Conservation (phyloP, 1,140 invertebrate species). For the Hestina assimilis region DNA sequence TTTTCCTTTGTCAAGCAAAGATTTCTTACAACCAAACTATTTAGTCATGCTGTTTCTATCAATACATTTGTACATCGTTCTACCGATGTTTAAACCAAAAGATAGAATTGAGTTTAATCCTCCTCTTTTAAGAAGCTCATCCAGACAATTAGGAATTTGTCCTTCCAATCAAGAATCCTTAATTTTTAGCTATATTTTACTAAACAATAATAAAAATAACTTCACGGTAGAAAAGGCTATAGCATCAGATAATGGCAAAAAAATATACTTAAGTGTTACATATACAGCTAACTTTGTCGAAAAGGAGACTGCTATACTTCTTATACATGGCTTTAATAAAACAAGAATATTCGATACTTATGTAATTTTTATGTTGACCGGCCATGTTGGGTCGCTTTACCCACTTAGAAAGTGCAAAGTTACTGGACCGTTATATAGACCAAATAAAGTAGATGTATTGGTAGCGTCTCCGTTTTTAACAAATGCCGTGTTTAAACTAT, state of each 20-base stretch:
- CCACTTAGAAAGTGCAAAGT: conserved; percentile 61
- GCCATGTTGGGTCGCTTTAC: conserved; percentile 41
- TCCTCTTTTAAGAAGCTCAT: conserved; percentile 58
- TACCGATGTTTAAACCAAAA: conserved; percentile 65
- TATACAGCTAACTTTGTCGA: conserved; percentile 59
- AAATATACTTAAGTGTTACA: conserved; percentile 56
- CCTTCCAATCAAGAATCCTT: conserved; percentile 58
- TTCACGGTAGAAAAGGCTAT: conserved; percentile 58
- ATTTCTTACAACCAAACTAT: conserved; percentile 62
- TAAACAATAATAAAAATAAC: conserved; percentile 53
- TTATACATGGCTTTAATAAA: conserved; percentile 67
- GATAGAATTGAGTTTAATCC: conserved; percentile 60
- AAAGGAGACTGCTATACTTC: conserved; percentile 52
- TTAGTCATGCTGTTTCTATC: conserved; percentile 71
- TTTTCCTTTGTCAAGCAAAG: conserved; percentile 61
- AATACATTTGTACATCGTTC: conserved; percentile 56
- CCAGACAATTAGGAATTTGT: conserved; percentile 47
- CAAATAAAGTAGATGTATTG: conserved; percentile 58
- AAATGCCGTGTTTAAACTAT: conserved; percentile 38
- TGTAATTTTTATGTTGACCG: conserved; percentile 51
- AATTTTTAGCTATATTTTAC: conserved; percentile 49
- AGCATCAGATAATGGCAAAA: conserved; percentile 52
- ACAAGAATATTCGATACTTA: conserved; percentile 70
- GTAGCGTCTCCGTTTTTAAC: conserved; percentile 54
- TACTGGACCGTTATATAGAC: conserved; percentile 57